Evolutionary conservation across 2,888 invertebrate species (phyloP).

Genomic region (Hemistola chrysoprasaria): DNA sequence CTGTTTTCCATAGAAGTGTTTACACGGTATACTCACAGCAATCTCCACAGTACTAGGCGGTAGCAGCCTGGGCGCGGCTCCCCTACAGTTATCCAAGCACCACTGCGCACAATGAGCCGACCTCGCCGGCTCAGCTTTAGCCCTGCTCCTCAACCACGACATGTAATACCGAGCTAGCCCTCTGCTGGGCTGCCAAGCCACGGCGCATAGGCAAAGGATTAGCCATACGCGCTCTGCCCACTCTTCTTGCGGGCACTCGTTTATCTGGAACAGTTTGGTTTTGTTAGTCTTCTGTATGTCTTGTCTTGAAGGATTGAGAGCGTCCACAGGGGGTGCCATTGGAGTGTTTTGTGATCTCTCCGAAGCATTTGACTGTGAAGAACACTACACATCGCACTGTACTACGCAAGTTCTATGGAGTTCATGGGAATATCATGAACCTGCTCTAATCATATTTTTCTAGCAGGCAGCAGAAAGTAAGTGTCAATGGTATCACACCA

Average conservation of each 20-base stretch:
- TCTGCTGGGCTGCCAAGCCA: constrained; percentile 95
- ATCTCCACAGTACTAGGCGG: constrained; percentile 97
- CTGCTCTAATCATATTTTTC: no score
- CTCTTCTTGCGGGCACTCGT: constrained; percentile 93
- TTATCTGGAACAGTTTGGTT: constrained; percentile 67
- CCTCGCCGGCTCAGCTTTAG: constrained; percentile 49
- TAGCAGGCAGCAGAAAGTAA: no score
- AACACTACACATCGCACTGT: no score
- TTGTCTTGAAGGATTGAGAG: no score
- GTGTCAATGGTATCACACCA: no score
- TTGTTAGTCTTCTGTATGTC: not conserved
- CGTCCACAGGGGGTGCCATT: no score
- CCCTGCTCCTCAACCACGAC: constrained; percentile 66
- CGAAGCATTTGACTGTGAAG: no score
- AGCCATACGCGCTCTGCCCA: constrained; percentile 94
- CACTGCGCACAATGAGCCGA: constrained; percentile 93
- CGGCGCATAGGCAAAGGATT: constrained; percentile 92
- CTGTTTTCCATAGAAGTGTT: no score
- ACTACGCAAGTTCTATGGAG: no score
- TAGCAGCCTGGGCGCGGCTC: constrained; percentile 90
- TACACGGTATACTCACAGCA: constrained; percentile 85
- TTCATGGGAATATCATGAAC: no score
- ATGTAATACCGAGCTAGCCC: constrained; percentile 90
- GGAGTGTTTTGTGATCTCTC: no score
- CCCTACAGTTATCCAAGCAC: constrained; percentile 96